Base-by-base conservation (phyloP, 2,888 invertebrate species). In the Miltochrista miniata region DNA sequence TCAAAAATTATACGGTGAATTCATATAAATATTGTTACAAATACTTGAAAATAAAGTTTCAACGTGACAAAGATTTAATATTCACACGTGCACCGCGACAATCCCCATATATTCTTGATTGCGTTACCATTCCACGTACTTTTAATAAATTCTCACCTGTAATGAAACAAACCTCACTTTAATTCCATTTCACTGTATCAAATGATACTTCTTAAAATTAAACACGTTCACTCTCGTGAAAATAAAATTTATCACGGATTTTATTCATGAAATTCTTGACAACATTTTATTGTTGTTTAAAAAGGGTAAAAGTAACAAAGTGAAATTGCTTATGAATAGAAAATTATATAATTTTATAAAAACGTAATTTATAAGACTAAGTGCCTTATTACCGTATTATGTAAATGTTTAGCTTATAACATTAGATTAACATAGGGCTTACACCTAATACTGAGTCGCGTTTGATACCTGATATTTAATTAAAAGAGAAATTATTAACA, bases 71-170 rank as follows among this genome's bases (percentile, higher is more conserved):
- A 24, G 47, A 41, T 12, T 54, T 67, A 47, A 51, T 54, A 52
- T 49, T 54, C 18, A 5, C 62, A 56, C 53, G 63, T 47, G 51
- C 64, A 63, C 47, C 57, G 64, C 62, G 71, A 61, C 67, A 74
- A 68, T 70, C 69, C 68, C 67, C 66, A 57, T 49, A 58, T 69
- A 72, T 67, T 67, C 56, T 54, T 57, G 66, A 75, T 74, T 71
- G 66, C 66, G 68, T 72, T 76, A 70, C 70, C 72, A 62, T 64
- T 71, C 68, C 74, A 77, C 71, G 70, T 67, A 72, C 65, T 66
- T 64, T 68, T 72, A 70, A 64, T 66, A 73, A 72, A 76, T 61
- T 59, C 63, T 56, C 60, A 58, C 55, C 37, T 59, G 64, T 57
- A 62, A 58, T 56, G 59, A 61, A 61, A 58, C 64, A 58, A 68